These are phyloP conservation scores for Microctonus hyperodae DNA, from an alignment of 2,888 invertebrate genomes.

Conservation along the genomic window DNA sequence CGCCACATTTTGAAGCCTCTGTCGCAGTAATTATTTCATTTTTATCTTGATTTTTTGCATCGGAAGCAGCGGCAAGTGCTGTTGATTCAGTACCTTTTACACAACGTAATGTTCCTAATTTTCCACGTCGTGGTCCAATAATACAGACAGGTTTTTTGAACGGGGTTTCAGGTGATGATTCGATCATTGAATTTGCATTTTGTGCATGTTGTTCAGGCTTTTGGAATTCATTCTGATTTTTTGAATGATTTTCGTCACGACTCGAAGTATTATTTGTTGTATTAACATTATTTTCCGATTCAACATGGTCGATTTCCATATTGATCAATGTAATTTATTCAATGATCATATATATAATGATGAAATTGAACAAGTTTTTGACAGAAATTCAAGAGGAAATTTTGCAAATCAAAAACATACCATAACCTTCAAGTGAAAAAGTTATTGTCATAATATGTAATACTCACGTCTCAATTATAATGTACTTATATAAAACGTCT, in stretches of 20 bases:
- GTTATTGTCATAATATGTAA: too few species aligned
- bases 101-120: constrained; percentile 39
- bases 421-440: too few species aligned
- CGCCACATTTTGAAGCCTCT: constrained; percentile 19
- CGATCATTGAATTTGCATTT: not conserved
- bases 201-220: not conserved
- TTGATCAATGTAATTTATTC: not conserved
- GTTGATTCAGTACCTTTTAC: constrained; percentile 14
- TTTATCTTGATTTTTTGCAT: too few species aligned
- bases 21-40: not conserved
- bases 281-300: not conserved
- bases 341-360: too few species aligned
- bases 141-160: constrained; percentile 52
- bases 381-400: too few species aligned
- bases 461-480: too few species aligned
- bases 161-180: constrained; percentile 25
- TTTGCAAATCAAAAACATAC: too few species aligned
- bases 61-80: not conserved
- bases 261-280: not conserved
- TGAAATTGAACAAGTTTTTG: too few species aligned
- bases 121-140: constrained; percentile 49
- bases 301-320: not conserved
- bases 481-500: too few species aligned
- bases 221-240: not conserved
- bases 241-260: not conserved